A percentile compares a stretch with the other conserved stretches of the same genome.
phyloP scores from a whole-genome alignment of 2,113 vertebrate genomes.

The Saiga tatarica region DNA sequence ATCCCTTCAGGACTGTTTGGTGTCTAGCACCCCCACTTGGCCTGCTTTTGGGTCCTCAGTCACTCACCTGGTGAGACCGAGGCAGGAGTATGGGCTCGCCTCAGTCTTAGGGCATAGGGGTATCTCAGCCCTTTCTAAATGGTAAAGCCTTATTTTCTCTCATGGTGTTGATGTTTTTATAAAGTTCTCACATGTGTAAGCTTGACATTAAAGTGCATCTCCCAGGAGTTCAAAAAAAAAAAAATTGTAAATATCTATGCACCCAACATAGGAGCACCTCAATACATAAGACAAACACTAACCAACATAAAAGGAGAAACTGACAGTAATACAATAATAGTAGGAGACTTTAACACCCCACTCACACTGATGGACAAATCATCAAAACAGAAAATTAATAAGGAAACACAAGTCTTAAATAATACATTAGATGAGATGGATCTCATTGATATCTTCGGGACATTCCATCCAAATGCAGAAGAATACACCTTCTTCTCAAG shows the following conservation, averaged over 20 bases:
- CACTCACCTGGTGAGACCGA: not conserved
- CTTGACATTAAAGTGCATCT: too few relatives aligned
- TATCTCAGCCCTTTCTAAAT: not conserved
- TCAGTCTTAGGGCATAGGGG: not conserved
- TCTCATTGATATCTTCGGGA: not conserved
- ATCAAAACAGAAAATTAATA: not conserved
- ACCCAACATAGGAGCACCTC: not conserved
- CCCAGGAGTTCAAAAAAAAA: too few relatives aligned
- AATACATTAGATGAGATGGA: not conserved
- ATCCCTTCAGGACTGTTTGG: not conserved
- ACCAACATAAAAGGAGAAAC: not conserved
- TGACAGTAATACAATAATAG: not conserved
- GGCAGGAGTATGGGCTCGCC: not conserved
- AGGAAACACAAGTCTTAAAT: not conserved
- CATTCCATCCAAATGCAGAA: not conserved
- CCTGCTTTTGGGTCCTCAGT: not conserved
- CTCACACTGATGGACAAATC: not conserved
- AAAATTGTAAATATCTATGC: not conserved
- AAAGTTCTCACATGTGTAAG: too few relatives aligned
- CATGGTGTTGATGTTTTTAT: not conserved
- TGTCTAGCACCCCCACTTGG: too few relatives aligned
- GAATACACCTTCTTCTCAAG: not conserved
- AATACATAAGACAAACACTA: not conserved
- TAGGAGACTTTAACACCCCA: not conserved
- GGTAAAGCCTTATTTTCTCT: not conserved